These are phyloP conservation scores for Cyanoliseus patagonus DNA, from an alignment of 2,113 vertebrate genomes.

Conservation along the genomic window DNA sequence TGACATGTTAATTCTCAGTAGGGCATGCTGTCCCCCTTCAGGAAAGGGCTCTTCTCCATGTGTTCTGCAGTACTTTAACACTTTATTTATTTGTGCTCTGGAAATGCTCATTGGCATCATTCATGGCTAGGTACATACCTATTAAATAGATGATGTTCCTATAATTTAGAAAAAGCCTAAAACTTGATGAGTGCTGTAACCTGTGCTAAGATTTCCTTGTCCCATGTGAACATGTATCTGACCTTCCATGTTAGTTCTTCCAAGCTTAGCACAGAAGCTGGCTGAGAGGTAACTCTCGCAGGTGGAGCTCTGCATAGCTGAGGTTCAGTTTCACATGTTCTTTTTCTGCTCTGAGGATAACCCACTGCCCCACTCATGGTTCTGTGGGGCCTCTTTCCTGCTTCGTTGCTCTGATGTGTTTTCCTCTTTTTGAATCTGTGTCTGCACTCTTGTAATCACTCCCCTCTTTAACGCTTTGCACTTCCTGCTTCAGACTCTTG, in stretches of 20 bases:
- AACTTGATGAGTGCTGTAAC: not conserved
- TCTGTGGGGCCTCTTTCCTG: not conserved
- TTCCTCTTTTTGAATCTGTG: not conserved
- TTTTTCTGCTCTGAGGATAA: not conserved
- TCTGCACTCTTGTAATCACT: not conserved
- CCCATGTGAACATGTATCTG: not conserved
- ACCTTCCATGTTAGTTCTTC: not conserved
- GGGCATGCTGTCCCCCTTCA: not conserved
- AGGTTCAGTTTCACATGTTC: not conserved
- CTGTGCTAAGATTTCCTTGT: not conserved
- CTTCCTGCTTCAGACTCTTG: not conserved
- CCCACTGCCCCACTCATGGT: fast-evolving
- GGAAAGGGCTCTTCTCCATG: not conserved
- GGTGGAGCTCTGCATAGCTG: not conserved
- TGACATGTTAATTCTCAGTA: not conserved
- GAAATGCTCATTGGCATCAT: not conserved
- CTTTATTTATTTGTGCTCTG: not conserved
- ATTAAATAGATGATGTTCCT: not conserved
- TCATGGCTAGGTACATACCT: not conserved
- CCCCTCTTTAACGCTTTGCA: not conserved
- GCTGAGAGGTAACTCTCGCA: not conserved
- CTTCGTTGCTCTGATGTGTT: fast-evolving
- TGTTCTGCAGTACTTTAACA: not conserved
- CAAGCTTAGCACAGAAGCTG: not conserved
- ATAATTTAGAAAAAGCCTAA: not conserved